Evolutionary conservation across 2,113 vertebrate genomes (phyloP).

Genomic region (Microcebus ravelobensis): DNA sequence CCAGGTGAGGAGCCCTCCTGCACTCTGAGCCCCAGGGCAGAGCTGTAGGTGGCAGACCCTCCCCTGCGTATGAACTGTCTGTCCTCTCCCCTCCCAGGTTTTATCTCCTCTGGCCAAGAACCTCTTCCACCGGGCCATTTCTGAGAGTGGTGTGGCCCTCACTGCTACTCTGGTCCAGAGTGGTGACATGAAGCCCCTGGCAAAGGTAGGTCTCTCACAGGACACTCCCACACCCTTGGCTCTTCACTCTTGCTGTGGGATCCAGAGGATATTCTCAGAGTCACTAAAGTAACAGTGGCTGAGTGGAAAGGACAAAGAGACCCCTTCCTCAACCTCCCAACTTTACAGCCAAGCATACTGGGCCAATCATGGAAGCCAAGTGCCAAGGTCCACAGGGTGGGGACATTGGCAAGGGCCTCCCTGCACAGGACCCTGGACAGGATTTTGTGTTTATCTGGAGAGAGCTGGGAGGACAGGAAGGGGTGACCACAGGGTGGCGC

Average conservation of each 20-base stretch:
- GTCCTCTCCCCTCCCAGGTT: constrained; percentile 72
- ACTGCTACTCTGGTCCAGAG: background rate
- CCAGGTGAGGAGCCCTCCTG: too few species aligned
- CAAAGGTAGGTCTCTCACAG: background rate
- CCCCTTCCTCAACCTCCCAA: too few species aligned
- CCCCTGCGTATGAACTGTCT: background rate
- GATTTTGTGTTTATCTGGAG: too few species aligned
- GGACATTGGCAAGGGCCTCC: too few species aligned
- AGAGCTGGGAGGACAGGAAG: background rate
- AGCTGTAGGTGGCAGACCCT: background rate
- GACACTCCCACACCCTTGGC: rapidly evolving
- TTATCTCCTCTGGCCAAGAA: constrained; percentile 85
- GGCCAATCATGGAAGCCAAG: too few species aligned
- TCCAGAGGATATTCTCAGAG: too few species aligned
- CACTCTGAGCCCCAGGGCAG: too few species aligned
- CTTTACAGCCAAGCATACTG: too few species aligned
- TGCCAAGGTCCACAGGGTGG: too few species aligned
- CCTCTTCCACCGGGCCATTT: constrained; percentile 88
- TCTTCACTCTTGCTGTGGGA: rapidly evolving
- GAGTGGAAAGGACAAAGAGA: background rate
- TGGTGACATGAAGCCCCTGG: background rate
- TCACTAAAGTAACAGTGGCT: too few species aligned
- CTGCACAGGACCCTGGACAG: too few species aligned
- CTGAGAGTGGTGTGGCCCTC: constrained; percentile 85
- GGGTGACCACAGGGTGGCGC: rapidly evolving